Conservation (phyloP, 2,113 vertebrate species). For the Takifugu bimaculatus region DNA sequence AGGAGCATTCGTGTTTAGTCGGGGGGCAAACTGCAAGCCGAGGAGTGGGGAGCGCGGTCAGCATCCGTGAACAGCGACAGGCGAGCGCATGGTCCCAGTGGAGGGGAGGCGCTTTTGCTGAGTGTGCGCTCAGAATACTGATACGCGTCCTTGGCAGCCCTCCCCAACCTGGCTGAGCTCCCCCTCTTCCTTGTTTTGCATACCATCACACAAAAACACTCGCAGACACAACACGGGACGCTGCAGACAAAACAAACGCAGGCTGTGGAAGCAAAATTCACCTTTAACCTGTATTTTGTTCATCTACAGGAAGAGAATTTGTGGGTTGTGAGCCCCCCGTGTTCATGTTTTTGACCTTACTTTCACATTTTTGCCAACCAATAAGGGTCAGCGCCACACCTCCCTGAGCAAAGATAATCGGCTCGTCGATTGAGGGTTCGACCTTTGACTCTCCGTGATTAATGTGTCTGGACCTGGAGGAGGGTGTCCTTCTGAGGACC, state of each 20-base stretch:
- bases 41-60: constrained; percentile 55
- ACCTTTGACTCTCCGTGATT: constrained; percentile 59
- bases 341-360: no score
- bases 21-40: constrained; percentile 8
- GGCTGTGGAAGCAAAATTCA: not conserved
- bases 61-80: constrained; percentile 59
- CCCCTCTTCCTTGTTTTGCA: not conserved
- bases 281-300: no score
- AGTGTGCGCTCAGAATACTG: constrained; percentile 70
- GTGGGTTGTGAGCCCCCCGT: no score
- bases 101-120: constrained; percentile 61
- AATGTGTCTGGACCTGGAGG: constrained; percentile 51
- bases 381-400: not conserved
- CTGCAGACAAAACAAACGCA: constrained; percentile 34
- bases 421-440: constrained; percentile 40
- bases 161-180: constrained; percentile 5
- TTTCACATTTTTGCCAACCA: not conserved
- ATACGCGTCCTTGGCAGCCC: constrained; percentile 40
- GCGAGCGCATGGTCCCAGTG: constrained; percentile 55
- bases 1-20: constrained; percentile 36
- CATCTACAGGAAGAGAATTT: no score
- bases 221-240: constrained; percentile 41
- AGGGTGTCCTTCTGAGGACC: constrained; percentile 26
- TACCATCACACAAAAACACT: constrained; percentile 18
- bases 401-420: constrained; percentile 40